Conservation (phyloP, 2,888 invertebrate genomes). For the Diachrysia chrysitis region DNA sequence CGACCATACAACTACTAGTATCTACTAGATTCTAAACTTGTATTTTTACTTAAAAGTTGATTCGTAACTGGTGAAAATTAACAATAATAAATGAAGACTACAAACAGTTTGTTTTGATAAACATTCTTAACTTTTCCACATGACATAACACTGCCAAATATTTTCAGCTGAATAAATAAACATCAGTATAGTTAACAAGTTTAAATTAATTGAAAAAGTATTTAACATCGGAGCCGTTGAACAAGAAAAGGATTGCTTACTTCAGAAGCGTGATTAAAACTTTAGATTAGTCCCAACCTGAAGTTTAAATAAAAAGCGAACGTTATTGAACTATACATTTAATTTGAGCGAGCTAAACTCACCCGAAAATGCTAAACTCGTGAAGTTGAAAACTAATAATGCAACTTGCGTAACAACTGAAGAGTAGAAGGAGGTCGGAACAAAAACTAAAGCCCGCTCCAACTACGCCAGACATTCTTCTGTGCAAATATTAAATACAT, state of each 20-base stretch:
- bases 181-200: constrained; percentile 32
- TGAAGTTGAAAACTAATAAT: constrained; percentile 84
- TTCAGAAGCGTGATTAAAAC: constrained; percentile 63
- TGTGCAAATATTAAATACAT: constrained; percentile 56
- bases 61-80: not conserved
- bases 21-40: too few species aligned
- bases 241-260: constrained; percentile 58
- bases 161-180: constrained; percentile 12
- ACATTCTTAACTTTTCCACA: not conserved
- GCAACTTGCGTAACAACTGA: constrained; percentile 79
- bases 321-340: constrained; percentile 70
- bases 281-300: constrained; percentile 65
- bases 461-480: constrained; percentile 60
- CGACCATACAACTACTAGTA: too few species aligned
- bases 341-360: constrained; percentile 71
- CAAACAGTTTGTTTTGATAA: not conserved
- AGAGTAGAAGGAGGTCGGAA: constrained; percentile 65
- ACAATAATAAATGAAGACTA: not conserved
- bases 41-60: too few species aligned
- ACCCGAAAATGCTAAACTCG: constrained; percentile 79
- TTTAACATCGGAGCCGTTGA: constrained; percentile 48
- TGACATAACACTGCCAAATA: not conserved
- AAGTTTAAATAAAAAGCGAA: constrained; percentile 67
- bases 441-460: constrained; percentile 71
- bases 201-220: constrained; percentile 53